A percentile compares a stretch with the other conserved stretches of the same genome.
These are phyloP conservation scores for Brachionichthys hirsutus DNA, from an alignment of 2,113 vertebrate species.

Conservation along the genomic window DNA sequence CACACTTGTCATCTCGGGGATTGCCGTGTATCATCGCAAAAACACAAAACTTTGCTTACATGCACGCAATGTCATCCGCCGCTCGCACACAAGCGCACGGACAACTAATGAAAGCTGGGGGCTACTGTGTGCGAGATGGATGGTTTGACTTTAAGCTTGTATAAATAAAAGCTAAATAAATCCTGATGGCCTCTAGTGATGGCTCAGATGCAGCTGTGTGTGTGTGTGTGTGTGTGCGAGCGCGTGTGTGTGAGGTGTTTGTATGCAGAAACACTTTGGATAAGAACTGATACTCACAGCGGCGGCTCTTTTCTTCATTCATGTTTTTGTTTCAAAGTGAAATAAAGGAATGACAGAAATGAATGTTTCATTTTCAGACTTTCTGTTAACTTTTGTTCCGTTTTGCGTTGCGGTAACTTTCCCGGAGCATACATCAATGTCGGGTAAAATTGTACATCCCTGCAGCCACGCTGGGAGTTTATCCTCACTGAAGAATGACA, in stretches of 20 bases:
- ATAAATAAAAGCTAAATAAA: conserved; percentile 76
- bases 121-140: conserved; percentile 66
- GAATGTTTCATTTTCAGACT: background rate
- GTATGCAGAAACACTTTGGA: conserved; percentile 35
- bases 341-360: conserved; percentile 18
- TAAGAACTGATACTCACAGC: conserved; percentile 26
- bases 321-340: conserved; percentile 62
- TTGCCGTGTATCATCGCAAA: conserved; percentile 58
- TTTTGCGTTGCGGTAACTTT: conserved; percentile 31
- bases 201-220: conserved; percentile 30
- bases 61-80: conserved; percentile 49
- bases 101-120: conserved; percentile 64
- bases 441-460: conserved; percentile 4
- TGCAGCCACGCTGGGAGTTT: conserved; percentile 29
- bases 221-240: conserved; percentile 48
- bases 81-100: conserved; percentile 26
- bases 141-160: conserved; percentile 73
- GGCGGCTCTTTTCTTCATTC: conserved; percentile 44
- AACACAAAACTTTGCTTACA: conserved; percentile 60
- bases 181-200: conserved; percentile 65
- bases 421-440: conserved; percentile 39
- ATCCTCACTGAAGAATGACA: conserved; percentile 15
- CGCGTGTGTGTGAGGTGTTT: conserved; percentile 10
- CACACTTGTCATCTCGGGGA: conserved; percentile 28
- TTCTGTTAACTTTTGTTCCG: background rate